Evolutionary conservation across 2,113 vertebrate genomes (phyloP), one percentile per base, ranked within the genome.

Genomic region (Pluvianellus socialis): DNA sequence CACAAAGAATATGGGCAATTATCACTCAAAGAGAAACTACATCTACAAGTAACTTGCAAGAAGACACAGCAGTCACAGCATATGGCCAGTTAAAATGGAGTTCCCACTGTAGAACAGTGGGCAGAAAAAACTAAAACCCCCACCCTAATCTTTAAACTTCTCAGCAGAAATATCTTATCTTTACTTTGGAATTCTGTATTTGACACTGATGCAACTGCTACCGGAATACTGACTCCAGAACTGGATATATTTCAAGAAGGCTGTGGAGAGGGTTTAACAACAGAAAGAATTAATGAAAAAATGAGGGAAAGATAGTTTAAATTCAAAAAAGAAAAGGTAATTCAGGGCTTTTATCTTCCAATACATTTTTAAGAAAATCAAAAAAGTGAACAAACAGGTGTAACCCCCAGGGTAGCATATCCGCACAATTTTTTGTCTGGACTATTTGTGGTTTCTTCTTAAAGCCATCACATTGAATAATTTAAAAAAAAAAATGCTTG

Each of bases 271-370:
- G 4, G 20, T 52, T 80, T 73, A 73, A 45, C 17, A 88, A 80
- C 22, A 56, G 33, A 24, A 76, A 45, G 4, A 70, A 81, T 26
- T 19, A 55, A 74, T 18, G 55, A 21, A 56, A 49, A 94, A 79
- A 27, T 0, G 0, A 59, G 15, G 9, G 8, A 28, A 86, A 88
- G 4, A 65, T 3, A 45, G 55, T 32, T 85, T 33, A 76, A 75
- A 75, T 63, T 45, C 4, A 75, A 42, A 81, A 80, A 52, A 20
- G 4, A 76, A 89, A 79, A 32, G 12, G 18, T 38, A 72, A 84
- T 55, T 79, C 32, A 65, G 19, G 35, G n/a, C 16, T 70, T 52
- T 72, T 55, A 27, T 40, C 33, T 45, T 68, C 75, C 53, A 77
- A 2, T 27, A 73, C 13, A 13, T 40, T 76, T 86, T 52, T 35